Evolutionary conservation across 64 coral and sea anemone genomes (phyloP).

Genomic region (Dendrophyllia cribrosa): DNA sequence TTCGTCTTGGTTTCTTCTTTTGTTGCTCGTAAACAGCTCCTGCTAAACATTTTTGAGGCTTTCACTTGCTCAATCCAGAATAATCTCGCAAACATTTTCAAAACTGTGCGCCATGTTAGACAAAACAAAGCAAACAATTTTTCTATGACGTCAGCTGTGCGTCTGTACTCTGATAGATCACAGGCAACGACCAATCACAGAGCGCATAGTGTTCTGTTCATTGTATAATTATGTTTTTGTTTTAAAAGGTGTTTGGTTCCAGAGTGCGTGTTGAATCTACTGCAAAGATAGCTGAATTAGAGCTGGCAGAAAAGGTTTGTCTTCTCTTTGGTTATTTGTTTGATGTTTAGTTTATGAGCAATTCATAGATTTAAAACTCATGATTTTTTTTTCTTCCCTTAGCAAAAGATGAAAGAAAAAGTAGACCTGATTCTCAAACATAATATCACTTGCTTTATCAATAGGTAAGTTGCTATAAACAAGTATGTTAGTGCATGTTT

Average conservation of each 20-base stretch:
- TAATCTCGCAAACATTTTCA: too few species aligned
- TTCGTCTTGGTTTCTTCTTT: too few species aligned
- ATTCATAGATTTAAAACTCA: neutral
- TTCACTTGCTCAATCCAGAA: too few species aligned
- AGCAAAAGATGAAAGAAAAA: constrained; percentile 99
- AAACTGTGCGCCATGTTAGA: too few species aligned
- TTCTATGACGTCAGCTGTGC: too few species aligned
- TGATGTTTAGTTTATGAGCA: neutral
- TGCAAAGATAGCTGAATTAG: constrained; percentile 96
- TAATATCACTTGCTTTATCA: constrained; percentile 98
- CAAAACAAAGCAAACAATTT: too few species aligned
- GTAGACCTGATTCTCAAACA: constrained; percentile 98
- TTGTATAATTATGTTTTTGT: too few species aligned
- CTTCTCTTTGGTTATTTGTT: neutral
- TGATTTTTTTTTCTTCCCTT: neutral
- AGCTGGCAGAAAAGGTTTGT: constrained; percentile 96
- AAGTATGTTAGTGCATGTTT: neutral
- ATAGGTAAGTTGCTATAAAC: constrained; percentile 65
- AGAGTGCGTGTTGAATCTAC: constrained; percentile 98
- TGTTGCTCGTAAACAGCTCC: too few species aligned
- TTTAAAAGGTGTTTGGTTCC: constrained; percentile 95
- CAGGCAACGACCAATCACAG: too few species aligned
- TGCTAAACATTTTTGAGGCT: too few species aligned
- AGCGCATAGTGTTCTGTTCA: too few species aligned
- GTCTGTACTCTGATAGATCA: too few species aligned